These are phyloP conservation scores for Himantopus leucocephalus DNA, from an alignment of 2,113 vertebrate genomes.

Conservation along the genomic window DNA sequence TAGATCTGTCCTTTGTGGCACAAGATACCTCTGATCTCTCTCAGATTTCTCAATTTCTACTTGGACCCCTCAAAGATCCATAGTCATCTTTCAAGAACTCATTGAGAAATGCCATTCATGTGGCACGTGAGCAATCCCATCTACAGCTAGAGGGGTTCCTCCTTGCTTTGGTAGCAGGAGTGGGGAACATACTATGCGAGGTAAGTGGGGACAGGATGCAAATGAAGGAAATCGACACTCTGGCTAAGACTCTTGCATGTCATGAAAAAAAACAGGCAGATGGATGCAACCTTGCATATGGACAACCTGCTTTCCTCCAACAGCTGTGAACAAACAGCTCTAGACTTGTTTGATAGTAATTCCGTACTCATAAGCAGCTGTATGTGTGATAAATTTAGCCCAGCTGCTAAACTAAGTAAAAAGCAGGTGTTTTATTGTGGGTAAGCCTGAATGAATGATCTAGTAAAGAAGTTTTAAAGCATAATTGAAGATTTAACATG, in stretches of 20 bases:
- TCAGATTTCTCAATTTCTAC: not conserved
- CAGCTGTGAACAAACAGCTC: not conserved
- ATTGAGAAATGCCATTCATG: not conserved
- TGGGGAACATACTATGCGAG: no score
- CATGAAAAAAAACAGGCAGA: not conserved
- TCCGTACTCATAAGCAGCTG: not conserved
- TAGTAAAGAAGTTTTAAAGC: not conserved
- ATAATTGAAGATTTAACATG: not conserved
- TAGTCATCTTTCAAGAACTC: not conserved
- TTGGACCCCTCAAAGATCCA: not conserved
- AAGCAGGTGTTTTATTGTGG: not conserved
- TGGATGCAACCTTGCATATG: not conserved
- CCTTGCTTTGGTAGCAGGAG: fast-evolving
- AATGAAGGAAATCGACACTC: not conserved
- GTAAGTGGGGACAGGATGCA: not conserved
- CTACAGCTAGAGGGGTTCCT: not conserved
- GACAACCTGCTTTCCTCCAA: not conserved
- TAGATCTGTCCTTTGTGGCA: not conserved
- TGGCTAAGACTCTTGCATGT: not conserved
- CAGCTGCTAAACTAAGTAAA: not conserved
- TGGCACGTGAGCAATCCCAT: not conserved
- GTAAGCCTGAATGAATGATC: not conserved
- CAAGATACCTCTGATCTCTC: not conserved
- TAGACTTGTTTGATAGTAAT: not conserved
- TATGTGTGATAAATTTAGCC: not conserved